phyloP scores from a whole-genome alignment of 1,140 invertebrate species.

The Pararge aegeria region DNA sequence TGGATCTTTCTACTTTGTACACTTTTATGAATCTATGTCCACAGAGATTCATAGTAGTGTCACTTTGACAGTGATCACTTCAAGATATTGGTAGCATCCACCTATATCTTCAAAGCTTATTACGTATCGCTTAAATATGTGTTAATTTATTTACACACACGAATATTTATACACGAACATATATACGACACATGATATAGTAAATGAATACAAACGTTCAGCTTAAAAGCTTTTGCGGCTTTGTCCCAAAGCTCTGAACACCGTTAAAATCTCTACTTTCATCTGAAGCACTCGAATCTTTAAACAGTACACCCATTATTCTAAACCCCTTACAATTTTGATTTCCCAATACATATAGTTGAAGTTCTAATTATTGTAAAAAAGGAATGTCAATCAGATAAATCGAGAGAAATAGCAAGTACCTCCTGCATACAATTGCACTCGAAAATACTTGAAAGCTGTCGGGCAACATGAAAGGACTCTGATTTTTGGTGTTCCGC shows the following conservation, averaged over 20 bases:
- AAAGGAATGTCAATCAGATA: constrained; percentile 30
- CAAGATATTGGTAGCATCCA: too few species aligned
- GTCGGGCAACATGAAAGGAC: constrained; percentile 54
- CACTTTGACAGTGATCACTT: too few species aligned
- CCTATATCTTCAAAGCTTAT: too few species aligned
- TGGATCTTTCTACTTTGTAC: too few species aligned
- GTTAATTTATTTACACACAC: too few species aligned
- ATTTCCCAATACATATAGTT: constrained; percentile 19
- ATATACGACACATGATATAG: too few species aligned
- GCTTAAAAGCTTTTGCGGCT: too few species aligned
- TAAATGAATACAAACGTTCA: too few species aligned
- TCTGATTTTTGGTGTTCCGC: constrained; percentile 62
- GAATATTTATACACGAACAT: too few species aligned
- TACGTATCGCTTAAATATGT: too few species aligned
- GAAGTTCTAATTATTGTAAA: constrained; percentile 26
- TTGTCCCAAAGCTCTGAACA: neutral
- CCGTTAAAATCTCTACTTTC: constrained; percentile 7
- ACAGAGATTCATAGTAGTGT: too few species aligned
- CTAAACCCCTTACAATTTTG: neutral
- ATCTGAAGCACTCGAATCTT: constrained; percentile 10
- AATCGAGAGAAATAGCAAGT: constrained; percentile 15
- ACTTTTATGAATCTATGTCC: too few species aligned
- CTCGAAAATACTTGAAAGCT: constrained; percentile 37
- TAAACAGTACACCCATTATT: constrained; percentile 7
- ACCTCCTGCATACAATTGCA: constrained; percentile 32